A percentile compares a stretch with the other conserved stretches of the same genome.
These are phyloP conservation scores for Drosophila flavopinicola DNA, from an alignment of 2,888 invertebrate genomes.

Conservation along the genomic window DNA sequence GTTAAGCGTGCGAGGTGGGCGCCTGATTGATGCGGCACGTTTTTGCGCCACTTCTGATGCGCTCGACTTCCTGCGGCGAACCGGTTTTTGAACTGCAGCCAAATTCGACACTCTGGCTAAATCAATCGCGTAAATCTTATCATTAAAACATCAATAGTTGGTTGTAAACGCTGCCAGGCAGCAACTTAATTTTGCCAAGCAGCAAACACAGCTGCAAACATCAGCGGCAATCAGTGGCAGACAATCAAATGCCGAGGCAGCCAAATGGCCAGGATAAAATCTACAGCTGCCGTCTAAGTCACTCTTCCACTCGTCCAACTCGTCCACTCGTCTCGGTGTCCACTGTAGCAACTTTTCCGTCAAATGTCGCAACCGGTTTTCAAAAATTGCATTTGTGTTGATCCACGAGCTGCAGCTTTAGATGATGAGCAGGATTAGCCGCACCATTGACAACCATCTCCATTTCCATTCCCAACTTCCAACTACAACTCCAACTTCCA, in stretches of 20 bases:
- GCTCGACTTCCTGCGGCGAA: conserved; percentile 39
- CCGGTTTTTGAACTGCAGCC: conserved; percentile 32
- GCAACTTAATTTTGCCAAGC: conserved; percentile 70
- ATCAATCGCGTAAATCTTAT: conserved; percentile 77
- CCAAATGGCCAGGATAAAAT: conserved; percentile 72
- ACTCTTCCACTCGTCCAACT: not conserved
- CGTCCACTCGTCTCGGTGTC: conserved; percentile 2
- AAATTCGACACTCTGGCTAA: conserved; percentile 71
- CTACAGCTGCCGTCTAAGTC: conserved; percentile 69
- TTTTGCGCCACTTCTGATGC: conserved; percentile 60
- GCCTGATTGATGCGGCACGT: conserved; percentile 61
- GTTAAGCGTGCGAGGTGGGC: conserved; percentile 59
- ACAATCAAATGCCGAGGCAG: conserved; percentile 68
- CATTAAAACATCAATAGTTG: conserved; percentile 78
- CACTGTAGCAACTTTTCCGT: conserved; percentile 55
- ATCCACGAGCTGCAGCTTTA: conserved; percentile 40
- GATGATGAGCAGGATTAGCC: conserved; percentile 79
- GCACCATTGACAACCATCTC: conserved; percentile 67
- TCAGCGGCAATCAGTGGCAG: conserved; percentile 75
- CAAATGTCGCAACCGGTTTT: conserved; percentile 69
- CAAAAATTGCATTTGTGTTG: conserved; percentile 31
- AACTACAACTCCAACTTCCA: conserved; percentile 26
- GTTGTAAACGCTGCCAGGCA: conserved; percentile 67
- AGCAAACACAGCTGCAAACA: conserved; percentile 72
- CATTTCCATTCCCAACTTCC: conserved; percentile 20